phyloP scores from a whole-genome alignment of 1,140 invertebrate species.

The Cataglyphis hispanica region DNA sequence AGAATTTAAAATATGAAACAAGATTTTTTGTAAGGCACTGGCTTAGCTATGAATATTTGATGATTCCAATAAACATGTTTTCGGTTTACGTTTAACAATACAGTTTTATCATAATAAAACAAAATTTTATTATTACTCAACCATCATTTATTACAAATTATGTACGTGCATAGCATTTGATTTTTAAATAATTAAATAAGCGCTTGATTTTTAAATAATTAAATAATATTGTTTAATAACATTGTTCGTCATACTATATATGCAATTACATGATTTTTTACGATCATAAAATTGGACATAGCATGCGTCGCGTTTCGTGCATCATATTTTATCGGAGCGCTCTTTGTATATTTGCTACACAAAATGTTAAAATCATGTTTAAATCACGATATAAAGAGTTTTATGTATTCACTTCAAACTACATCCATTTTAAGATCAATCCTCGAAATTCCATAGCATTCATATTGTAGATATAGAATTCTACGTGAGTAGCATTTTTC shows the following conservation, averaged over 20 bases:
- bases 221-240: constrained; percentile 1
- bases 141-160: background rate
- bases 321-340: constrained; percentile 8
- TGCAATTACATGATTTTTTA: background rate
- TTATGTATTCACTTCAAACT: constrained; percentile 47
- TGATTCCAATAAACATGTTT: background rate
- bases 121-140: background rate
- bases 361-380: constrained; percentile 38
- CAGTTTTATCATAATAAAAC: background rate
- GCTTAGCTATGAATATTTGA: background rate
- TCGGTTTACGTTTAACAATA: background rate
- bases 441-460: constrained; percentile 51
- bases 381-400: constrained; percentile 52
- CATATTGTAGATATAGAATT: constrained; percentile 27
- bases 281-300: background rate
- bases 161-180: background rate
- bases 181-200: background rate
- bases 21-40: constrained; percentile 9
- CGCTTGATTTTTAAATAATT: background rate
- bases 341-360: constrained; percentile 4
- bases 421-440: constrained; percentile 56
- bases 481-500: constrained; percentile 48
- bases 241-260: background rate
- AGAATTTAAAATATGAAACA: background rate
- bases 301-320: background rate